phyloP scores from a whole-genome alignment of 2,113 vertebrate genomes.

The Gallinago paraguaiae region DNA sequence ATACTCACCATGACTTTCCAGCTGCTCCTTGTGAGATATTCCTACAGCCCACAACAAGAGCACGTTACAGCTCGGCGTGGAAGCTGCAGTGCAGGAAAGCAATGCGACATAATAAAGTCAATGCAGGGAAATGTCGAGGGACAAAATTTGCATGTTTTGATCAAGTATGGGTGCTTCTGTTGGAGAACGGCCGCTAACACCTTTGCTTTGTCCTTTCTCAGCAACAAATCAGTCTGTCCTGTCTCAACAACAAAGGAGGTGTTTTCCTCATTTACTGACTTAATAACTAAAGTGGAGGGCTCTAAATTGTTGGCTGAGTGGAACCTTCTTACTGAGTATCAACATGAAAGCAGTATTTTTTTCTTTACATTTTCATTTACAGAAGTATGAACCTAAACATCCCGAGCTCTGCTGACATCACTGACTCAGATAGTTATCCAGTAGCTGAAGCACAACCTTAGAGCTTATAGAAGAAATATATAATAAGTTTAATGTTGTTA shows the following conservation, averaged over 20 bases:
- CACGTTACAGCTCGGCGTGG: rapidly evolving
- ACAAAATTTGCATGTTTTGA: conserved; percentile 52
- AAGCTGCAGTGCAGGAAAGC: background rate
- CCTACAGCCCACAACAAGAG: rapidly evolving
- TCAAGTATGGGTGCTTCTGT: background rate
- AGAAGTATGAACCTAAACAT: background rate
- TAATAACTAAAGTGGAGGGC: background rate
- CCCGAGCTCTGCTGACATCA: background rate
- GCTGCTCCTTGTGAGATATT: rapidly evolving
- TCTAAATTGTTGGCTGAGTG: background rate
- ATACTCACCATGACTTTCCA: background rate
- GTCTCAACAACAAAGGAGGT: background rate
- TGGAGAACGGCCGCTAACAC: background rate
- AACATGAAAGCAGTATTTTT: conserved; percentile 44
- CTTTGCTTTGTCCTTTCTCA: conserved; percentile 7
- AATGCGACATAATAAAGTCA: conserved; percentile 11
- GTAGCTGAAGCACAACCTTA: background rate
- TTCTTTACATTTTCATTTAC: background rate
- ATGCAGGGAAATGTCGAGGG: background rate
- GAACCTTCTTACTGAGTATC: background rate
- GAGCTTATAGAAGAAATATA: background rate
- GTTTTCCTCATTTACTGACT: background rate
- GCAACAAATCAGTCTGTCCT: background rate
- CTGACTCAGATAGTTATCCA: background rate
- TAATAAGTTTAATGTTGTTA: background rate